Percentiles rank a stretch among this genome's conserved stretches.
Evolutionary conservation across 2,113 vertebrate species (phyloP).

Genomic region (Chrysochloris asiatica): DNA sequence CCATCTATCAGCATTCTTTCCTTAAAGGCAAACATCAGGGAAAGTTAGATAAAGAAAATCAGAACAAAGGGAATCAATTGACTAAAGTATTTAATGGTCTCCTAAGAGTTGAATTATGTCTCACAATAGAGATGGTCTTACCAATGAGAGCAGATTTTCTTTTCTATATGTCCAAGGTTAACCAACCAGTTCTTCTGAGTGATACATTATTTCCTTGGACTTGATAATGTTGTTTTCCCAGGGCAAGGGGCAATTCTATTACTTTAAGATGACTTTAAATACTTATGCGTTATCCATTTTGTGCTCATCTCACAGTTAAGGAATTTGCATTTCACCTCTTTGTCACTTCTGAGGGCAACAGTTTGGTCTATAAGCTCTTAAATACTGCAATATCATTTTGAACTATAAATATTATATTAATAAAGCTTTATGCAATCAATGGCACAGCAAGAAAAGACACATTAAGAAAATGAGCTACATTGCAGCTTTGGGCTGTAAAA

Average conservation of each 20-base stretch:
- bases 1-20: not conserved
- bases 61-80: not conserved
- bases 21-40: not conserved
- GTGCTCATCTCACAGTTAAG: not conserved
- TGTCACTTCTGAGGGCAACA: not conserved
- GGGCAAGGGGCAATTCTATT: not conserved
- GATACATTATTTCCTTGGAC: not conserved
- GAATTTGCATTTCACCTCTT: not conserved
- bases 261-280: not conserved
- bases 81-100: not conserved
- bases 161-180: not conserved
- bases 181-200: not conserved
- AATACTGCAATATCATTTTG: not conserved
- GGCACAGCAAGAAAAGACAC: not conserved
- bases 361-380: not conserved
- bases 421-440: constrained; percentile 8
- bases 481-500: not conserved
- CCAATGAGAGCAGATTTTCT: not conserved
- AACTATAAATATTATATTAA: not conserved
- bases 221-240: not conserved
- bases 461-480: not conserved
- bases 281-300: not conserved
- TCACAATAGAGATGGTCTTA: not conserved
- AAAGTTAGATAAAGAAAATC: not conserved
- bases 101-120: not conserved